Conservation (phyloP, 2,888 invertebrate genomes). For the Ptychoptera albimana region DNA sequence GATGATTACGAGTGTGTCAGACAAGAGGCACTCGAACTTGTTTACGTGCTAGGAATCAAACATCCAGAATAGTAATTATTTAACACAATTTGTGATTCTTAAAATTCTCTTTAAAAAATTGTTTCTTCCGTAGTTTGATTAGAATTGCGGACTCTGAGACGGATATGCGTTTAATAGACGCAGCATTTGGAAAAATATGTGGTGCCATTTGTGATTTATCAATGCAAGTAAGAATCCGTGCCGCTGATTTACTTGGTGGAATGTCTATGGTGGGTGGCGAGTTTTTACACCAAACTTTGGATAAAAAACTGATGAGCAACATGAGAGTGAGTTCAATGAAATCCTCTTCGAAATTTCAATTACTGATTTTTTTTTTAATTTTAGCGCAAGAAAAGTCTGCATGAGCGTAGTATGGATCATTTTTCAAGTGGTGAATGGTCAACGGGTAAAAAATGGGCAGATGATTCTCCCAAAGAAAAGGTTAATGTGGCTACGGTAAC, state of each 20-base stretch:
- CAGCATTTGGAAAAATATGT: slow-evolving; percentile 91
- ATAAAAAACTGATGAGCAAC: slow-evolving; percentile 94
- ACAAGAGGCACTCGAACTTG: slow-evolving; percentile 66
- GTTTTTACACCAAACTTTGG: slow-evolving; percentile 88
- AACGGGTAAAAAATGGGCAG: slow-evolving; percentile 76
- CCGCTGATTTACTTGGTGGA: slow-evolving; percentile 71
- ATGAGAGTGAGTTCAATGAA: slow-evolving; percentile 48
- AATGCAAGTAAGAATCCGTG: slow-evolving; percentile 70
- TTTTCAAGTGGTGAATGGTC: slow-evolving; percentile 83
- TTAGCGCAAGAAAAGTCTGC: slow-evolving; percentile 65
- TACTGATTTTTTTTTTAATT: slow-evolving; percentile 12
- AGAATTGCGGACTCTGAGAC: slow-evolving; percentile 59
- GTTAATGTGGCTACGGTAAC: slow-evolving; percentile 58
- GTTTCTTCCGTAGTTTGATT: slow-evolving; percentile 39
- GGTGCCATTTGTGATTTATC: slow-evolving; percentile 85
- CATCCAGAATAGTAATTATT: slow-evolving; percentile 67
- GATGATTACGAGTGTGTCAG: slow-evolving; percentile 93
- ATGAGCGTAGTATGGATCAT: slow-evolving; percentile 70
- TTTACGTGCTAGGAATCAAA: slow-evolving; percentile 71
- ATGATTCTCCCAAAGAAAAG: slow-evolving; percentile 63
- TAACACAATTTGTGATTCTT: neutral
- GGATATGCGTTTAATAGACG: slow-evolving; percentile 79
- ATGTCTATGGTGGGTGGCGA: slow-evolving; percentile 75
- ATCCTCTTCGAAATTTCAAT: neutral
- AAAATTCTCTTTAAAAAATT: neutral